Evolutionary conservation across 2,797 vertebrate genomes (phyloP).

Genomic region (Pelobates cultripes): DNA sequence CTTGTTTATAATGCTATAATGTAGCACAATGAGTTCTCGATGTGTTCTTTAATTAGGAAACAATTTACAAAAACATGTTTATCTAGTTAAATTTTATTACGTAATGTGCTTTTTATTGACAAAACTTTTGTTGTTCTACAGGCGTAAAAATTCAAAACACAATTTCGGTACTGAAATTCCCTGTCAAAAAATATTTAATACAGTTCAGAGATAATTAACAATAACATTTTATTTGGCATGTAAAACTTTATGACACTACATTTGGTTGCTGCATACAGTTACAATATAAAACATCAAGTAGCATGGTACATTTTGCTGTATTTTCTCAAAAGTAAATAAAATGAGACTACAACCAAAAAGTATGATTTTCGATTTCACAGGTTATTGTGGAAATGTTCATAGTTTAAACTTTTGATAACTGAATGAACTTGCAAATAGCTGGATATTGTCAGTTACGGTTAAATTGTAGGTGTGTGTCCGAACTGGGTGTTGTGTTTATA

Average conservation of each 20-base stretch:
- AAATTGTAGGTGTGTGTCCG: not conserved
- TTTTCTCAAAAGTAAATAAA: not conserved
- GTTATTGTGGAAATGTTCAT: not conserved
- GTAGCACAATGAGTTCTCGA: slow-evolving; percentile 43
- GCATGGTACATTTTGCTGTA: slow-evolving; percentile 18
- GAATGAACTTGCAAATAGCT: not conserved
- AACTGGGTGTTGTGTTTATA: not conserved
- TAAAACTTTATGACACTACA: slow-evolving; percentile 45
- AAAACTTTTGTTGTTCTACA: slow-evolving; percentile 44
- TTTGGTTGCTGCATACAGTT: slow-evolving; percentile 22
- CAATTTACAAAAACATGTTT: slow-evolving; percentile 52
- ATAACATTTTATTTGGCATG: slow-evolving; percentile 54
- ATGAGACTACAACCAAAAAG: not conserved
- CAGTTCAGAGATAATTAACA: slow-evolving; percentile 55
- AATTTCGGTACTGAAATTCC: slow-evolving; percentile 12
- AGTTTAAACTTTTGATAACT: not conserved
- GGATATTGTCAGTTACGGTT: not conserved
- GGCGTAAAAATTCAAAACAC: slow-evolving; percentile 29
- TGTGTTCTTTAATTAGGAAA: slow-evolving; percentile 56
- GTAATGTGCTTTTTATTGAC: slow-evolving; percentile 44
- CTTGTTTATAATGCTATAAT: slow-evolving; percentile 52
- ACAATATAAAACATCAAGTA: slow-evolving; percentile 12
- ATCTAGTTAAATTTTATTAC: slow-evolving; percentile 46
- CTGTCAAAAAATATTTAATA: slow-evolving; percentile 42
- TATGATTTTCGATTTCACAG: not conserved